A percentile compares a stretch with the other conserved stretches of the same genome.
These are phyloP conservation scores for Rhinogobius similis DNA, from an alignment of 2,113 vertebrate species.

Conservation along the genomic window DNA sequence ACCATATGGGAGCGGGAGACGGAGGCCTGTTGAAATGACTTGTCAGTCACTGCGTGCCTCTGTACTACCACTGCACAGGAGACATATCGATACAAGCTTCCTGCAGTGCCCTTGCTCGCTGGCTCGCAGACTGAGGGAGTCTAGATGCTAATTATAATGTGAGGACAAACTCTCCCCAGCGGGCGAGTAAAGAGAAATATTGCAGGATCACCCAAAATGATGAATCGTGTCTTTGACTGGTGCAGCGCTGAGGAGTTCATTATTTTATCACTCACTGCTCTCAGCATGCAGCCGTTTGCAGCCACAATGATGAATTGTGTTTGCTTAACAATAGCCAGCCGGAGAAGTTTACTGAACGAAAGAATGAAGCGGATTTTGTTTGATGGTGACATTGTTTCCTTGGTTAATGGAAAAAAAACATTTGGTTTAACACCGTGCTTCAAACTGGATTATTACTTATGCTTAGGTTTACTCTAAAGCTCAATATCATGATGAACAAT, in stretches of 20 bases:
- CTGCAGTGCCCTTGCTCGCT: constrained; percentile 67
- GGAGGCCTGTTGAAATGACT: constrained; percentile 62
- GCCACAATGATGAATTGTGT: constrained; percentile 53
- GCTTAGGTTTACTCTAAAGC: not conserved
- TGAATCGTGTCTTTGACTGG: constrained; percentile 69
- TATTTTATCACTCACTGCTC: constrained; percentile 66
- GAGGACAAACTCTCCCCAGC: constrained; percentile 69
- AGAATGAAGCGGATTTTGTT: constrained; percentile 18
- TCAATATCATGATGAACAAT: not conserved
- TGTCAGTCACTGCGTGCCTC: constrained; percentile 72
- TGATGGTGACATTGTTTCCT: constrained; percentile 2
- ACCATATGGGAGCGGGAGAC: constrained; percentile 50
- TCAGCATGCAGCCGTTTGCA: constrained; percentile 49
- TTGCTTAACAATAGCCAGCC: constrained; percentile 43
- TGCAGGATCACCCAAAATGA: constrained; percentile 61
- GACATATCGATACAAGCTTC: constrained; percentile 73
- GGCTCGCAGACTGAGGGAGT: constrained; percentile 61
- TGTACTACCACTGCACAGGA: constrained; percentile 71
- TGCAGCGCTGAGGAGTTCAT: constrained; percentile 59
- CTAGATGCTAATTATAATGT: constrained; percentile 74
- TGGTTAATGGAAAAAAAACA: constrained; percentile 4
- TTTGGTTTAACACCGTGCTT: not conserved
- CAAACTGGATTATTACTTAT: not conserved
- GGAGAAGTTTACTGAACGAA: constrained; percentile 16
- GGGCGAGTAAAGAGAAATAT: constrained; percentile 61